Conservation (phyloP, 2,888 invertebrate genomes). For the Dryocosmus kuriphilus region DNA sequence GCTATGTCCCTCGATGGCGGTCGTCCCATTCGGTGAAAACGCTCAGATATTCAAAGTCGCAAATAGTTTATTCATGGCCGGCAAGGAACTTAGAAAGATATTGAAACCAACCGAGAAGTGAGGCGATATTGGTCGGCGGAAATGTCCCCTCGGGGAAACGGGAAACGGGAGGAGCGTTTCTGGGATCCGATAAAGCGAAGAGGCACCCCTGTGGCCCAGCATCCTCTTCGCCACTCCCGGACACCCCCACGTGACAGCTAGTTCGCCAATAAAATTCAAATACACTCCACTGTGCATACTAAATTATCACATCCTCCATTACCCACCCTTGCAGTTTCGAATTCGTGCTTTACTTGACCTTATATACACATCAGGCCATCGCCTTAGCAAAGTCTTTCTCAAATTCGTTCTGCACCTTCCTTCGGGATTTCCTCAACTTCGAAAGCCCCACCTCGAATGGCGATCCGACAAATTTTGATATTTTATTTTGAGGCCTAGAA, state of each 20-base stretch:
- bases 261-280: conserved; percentile 77
- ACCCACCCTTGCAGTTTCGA: conserved; percentile 62
- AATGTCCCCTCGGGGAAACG: conserved; percentile 77
- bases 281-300: conserved; percentile 77
- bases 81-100: conserved; percentile 76
- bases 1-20: conserved; percentile 66
- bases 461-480: no score
- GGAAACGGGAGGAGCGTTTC: conserved; percentile 72
- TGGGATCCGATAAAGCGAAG: conserved; percentile 74
- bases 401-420: conserved; percentile 18
- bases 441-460: no score
- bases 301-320: conserved; percentile 77
- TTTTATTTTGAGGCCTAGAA: background rate
- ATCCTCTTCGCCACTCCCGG: conserved; percentile 59
- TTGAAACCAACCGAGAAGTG: conserved; percentile 74
- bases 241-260: conserved; percentile 70
- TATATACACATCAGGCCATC: conserved; percentile 27
- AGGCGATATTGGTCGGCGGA: conserved; percentile 75
- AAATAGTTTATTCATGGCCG: conserved; percentile 78
- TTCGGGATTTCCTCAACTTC: conserved; percentile 19
- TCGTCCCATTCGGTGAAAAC: conserved; percentile 68
- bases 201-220: conserved; percentile 67
- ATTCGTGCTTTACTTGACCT: conserved; percentile 48
- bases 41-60: conserved; percentile 77
- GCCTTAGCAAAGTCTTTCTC: conserved; percentile 29